Evolutionary conservation across 1,140 invertebrate species (phyloP), one percentile per base, ranked within the genome.

Genomic region (Cecropterus lyciades): DNA sequence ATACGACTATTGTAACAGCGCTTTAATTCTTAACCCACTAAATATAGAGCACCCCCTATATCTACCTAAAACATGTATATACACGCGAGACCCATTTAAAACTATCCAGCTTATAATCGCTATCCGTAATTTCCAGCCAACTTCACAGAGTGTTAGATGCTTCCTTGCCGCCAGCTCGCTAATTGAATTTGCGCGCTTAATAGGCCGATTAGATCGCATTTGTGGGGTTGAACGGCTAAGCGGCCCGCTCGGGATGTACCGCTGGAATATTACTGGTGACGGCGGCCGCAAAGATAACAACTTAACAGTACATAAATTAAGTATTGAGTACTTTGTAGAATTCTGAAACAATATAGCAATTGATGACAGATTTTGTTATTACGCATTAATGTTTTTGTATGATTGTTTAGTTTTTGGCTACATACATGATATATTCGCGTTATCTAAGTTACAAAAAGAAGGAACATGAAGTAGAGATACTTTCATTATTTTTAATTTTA

Each of bases 171-270:
- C 72, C 72, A 70, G 74, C 69, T 67, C 48, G 67, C 55, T 82
- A 80, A 82, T 82, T 77, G 76, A 74, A 80, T 78, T 79, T 75
- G 69, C 70, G 72, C 74, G 70, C 72, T 77, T 79, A 79, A 72
- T 73, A 75, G 69, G 67, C 59, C 77, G 77, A 80, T 82, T 79
- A 82, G 70, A 79, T 72, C 72, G 67, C 67, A 70, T 72, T 77
- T 74, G 73, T 64, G 71, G 72, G 73, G 73, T 69, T 80, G 70
- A 74, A 55, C 69, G 67, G 65, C 65, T 52, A 45, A 53, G 57
- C 62, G 63, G 45, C 69, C 51, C 48, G 63, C 16, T 42, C 57
- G 64, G 55, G 14, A n/a, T 48, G 14, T 16, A 6, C 14, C 13
- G 27, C 56, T 59, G 56, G 48, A 59, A 59, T 59, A 59, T 59